Evolutionary conservation across 2,888 invertebrate species (phyloP), one percentile per base, ranked within the genome.

Genomic region (Eueremaeus valkanovi): DNA sequence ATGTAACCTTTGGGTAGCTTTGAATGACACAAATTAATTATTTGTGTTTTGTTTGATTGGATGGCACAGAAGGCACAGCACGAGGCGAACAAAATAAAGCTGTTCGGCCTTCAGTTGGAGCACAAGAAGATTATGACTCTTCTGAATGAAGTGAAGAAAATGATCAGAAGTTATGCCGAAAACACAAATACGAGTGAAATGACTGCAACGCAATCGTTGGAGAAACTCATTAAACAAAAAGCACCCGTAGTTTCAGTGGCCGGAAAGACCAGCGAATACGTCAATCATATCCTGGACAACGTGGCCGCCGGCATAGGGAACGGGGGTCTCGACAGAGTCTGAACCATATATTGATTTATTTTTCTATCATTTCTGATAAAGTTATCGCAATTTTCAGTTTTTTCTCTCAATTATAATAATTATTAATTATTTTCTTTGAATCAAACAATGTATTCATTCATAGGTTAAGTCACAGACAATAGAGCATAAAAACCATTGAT

Each of bases 41-140:
- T n/a, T n/a, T n/a, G n/a, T n/a, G n/a, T n/a, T n/a, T n/a, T n/a
- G n/a, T n/a, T n/a, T n/a, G n/a, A n/a, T n/a, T n/a, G n/a, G n/a
- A n/a, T n/a, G n/a, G n/a, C n/a, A n/a, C n/a, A n/a, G 85, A 98
- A 97, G 85, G 98, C 98, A 5, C 97, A 97, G 83, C 97, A 98
- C 83, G 98, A 98, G 85, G 97, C 98, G 1, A 97, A 97, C 83
- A 98, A 98, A 85, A 89, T 98, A 75, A 97, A 97, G 85, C 85
- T 97, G 2, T 92, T 89, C 83, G 97, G 97, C 49, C 86, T 98
- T 80, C 94, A 96, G 84, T 88, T 89, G 81, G 97, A 98, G 85
- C 97, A 97, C 84, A 92, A 95, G 94, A 86, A 89, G 91, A 88
- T 61, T 61, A 74, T 76, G 51, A 49, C 31, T 33, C 42, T 72